Evolutionary conservation across 2,113 vertebrate genomes (phyloP).

Genomic region (Picathartes gymnocephalus): DNA sequence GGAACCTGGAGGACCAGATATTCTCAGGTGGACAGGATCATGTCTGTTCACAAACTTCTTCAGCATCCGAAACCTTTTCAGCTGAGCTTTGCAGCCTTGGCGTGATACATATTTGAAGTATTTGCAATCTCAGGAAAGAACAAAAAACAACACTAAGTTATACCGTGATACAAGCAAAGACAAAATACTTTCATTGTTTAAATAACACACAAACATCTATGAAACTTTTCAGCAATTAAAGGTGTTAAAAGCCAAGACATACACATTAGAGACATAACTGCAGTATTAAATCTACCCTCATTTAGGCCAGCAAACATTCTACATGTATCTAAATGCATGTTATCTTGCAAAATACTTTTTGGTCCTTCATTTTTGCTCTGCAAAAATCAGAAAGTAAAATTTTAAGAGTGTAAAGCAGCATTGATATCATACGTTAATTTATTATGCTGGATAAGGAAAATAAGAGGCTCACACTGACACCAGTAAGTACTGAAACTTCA

Average conservation of each 20-base stretch:
- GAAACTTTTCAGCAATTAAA: background rate
- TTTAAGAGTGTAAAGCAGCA: background rate
- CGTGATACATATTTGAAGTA: conserved; percentile 72
- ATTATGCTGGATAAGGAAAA: background rate
- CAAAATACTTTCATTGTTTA: background rate
- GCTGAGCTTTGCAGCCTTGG: conserved; percentile 55
- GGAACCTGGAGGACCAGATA: background rate
- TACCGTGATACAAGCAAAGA: background rate
- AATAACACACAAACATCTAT: background rate
- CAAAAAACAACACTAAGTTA: background rate
- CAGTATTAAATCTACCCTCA: background rate
- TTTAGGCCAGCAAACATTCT: background rate
- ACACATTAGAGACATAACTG: background rate
- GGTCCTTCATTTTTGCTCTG: background rate
- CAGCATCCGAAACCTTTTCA: conserved; percentile 60
- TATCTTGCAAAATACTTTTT: background rate
- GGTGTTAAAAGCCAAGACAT: background rate
- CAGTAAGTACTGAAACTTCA: background rate
- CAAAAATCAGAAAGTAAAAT: background rate
- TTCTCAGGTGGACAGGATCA: background rate
- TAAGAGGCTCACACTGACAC: background rate
- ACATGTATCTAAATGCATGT: background rate
- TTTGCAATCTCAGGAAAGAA: conserved; percentile 59
- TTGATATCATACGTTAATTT: background rate
- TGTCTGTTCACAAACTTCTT: conserved; percentile 72